Evolutionary conservation across 2,888 invertebrate genomes (phyloP).

Genomic region (Microplitis manilae): DNA sequence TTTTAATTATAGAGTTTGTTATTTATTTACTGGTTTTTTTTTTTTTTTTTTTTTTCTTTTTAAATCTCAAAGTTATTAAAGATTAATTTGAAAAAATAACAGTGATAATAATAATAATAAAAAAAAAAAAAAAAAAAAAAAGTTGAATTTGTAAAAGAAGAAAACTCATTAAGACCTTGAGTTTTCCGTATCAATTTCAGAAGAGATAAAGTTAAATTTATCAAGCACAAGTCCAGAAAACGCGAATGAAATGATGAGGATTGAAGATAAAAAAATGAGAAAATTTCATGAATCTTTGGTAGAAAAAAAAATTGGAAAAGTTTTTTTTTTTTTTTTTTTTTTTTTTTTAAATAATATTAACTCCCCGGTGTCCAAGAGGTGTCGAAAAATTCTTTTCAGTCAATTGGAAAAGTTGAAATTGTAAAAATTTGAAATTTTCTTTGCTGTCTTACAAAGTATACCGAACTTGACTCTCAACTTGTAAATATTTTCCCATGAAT

Average conservation of each 20-base stretch:
- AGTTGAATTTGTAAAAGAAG: neutral
- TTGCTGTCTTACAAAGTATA: constrained; percentile 11
- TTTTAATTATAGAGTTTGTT: neutral
- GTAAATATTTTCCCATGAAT: no score
- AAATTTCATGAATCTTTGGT: neutral
- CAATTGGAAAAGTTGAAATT: constrained; percentile 57
- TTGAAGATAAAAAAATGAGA: constrained; percentile 34
- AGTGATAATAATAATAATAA: neutral
- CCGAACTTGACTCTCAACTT: neutral
- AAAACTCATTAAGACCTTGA: constrained; percentile 52
- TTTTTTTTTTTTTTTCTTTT: neutral
- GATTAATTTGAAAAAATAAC: neutral
- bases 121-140: neutral
- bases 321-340: no score
- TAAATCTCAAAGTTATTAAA: neutral
- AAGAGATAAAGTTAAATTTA: constrained; percentile 63
- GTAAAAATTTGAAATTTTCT: constrained; percentile 62
- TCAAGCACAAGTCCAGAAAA: constrained; percentile 53
- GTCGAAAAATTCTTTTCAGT: constrained; percentile 58
- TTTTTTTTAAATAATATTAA: neutral
- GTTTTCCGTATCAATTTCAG: constrained; percentile 52
- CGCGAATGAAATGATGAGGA: constrained; percentile 30
- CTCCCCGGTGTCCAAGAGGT: constrained; percentile 50
- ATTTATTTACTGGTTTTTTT: neutral
- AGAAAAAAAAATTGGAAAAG: constrained; percentile 9